Base-by-base conservation (phyloP, 2,797 vertebrate species). In the Streptopelia turtur region DNA sequence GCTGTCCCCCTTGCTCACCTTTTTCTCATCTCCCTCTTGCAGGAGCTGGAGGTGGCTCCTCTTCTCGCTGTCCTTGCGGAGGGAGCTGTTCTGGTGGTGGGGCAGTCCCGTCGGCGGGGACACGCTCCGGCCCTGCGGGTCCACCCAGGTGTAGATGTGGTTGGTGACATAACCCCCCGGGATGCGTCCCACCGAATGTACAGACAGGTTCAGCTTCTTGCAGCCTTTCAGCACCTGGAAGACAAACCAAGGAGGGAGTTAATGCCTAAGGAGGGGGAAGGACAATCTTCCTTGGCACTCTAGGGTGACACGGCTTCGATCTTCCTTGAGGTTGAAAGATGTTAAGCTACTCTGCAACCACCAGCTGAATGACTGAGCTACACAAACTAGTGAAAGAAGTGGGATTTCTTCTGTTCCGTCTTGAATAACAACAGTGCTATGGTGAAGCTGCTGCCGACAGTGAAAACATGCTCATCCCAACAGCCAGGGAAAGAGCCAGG, bases 131-230 rank as follows among this genome's bases (percentile, higher is more conserved):
- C 98, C 98, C 71, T 98, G 97, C 0, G 98, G 98, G 92, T 99
- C 99, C 96, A 99, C 98, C 99, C 99, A 99, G 28, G 98, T 99
- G 97, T 99, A 99, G 83, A 99, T 98, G 68, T 99, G 98, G 97
- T 99, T 99, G 97, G 99, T 99, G 87, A 99, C 97, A 0, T 99
- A 99, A 30, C 99, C 99, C 2, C 99, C 99, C 0, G 99, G 99
- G 96, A 99, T 99, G 59, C 99, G 98, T 0, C 99, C 99, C 10
- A 98, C 98, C 0, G 99, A 99, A 87, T 98, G 99, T 55, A 99
- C 98, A 0, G 98, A 98, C 91, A 99, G 97, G 91, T 98, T 98
- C 96, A 99, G 97, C 97, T 98, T 99, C 98, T 99, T 99, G 93
- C 98, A 99, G 76, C 99, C 99, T 96, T 99, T 99, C 95, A 99